Conservation (phyloP, 2,113 vertebrate species). For the Prietella phreatophila region DNA sequence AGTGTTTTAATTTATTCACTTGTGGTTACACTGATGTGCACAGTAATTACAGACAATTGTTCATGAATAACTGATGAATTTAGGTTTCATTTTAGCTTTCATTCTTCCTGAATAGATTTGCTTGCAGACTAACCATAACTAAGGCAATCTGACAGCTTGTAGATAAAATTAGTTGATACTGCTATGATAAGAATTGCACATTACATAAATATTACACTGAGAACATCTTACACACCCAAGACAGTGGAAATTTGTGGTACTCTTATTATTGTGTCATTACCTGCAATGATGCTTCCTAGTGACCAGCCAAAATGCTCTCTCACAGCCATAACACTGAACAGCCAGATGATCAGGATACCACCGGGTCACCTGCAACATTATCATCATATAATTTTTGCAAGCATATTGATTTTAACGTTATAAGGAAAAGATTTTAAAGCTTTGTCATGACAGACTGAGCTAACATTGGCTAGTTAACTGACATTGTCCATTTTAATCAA, state of each 20-base stretch:
- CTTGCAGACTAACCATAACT: background rate
- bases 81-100: background rate
- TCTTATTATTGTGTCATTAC: constrained; percentile 62
- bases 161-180: background rate
- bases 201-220: background rate
- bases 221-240: background rate
- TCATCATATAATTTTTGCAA: background rate
- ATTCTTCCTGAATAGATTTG: background rate
- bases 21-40: background rate
- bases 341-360: constrained; percentile 97
- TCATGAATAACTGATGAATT: background rate
- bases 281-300: constrained; percentile 96
- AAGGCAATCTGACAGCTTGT: background rate
- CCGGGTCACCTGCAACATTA: constrained; percentile 83
- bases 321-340: constrained; percentile 93
- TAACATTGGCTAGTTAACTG: background rate
- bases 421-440: background rate
- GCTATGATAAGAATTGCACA: background rate
- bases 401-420: background rate
- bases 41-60: background rate
- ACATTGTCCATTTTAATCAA: background rate
- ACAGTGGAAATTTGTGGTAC: background rate
- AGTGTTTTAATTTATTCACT: background rate
- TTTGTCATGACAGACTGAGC: background rate
- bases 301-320: constrained; percentile 93